Percentiles rank a stretch among this genome's conserved stretches.
Conservation (phyloP, 2,797 vertebrate genomes). For the Diplodus puntazzo region DNA sequence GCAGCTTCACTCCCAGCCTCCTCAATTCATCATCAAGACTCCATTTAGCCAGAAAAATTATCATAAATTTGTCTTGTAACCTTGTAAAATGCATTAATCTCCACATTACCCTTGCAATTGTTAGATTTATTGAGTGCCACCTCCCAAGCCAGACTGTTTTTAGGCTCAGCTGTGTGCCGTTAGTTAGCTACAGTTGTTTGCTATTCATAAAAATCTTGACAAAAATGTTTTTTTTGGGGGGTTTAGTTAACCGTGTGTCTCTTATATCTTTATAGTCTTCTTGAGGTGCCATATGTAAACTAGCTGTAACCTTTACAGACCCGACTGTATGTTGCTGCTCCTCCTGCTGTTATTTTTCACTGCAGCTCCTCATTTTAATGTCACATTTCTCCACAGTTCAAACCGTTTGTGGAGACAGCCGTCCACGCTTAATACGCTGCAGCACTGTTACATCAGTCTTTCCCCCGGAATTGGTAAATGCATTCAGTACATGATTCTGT, state of each 20-base stretch:
- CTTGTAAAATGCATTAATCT: not conserved
- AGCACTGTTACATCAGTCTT: conserved; percentile 30
- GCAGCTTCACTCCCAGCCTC: too few species aligned
- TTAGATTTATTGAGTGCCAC: not conserved
- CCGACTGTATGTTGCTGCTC: not conserved
- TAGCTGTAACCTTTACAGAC: conserved; percentile 19
- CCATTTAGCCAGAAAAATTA: too few species aligned
- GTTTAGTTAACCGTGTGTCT: not conserved
- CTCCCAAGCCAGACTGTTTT: not conserved
- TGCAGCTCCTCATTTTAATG: conserved; percentile 14
- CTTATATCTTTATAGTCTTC: conserved; percentile 4
- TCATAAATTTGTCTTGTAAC: too few species aligned
- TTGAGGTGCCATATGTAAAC: not conserved
- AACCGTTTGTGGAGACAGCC: conserved; percentile 5
- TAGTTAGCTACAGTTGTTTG: too few species aligned
- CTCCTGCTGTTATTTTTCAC: conserved; percentile 16
- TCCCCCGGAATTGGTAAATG: conserved; percentile 24
- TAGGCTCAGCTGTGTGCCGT: not conserved
- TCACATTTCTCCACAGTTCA: conserved; percentile 22
- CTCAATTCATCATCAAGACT: too few species aligned
- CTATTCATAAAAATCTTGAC: not conserved
- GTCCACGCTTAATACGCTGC: conserved; percentile 25
- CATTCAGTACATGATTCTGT: conserved; percentile 44
- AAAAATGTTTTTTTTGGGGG: too few species aligned
- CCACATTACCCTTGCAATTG: not conserved